Evolutionary conservation across 2,888 invertebrate genomes (phyloP).

Genomic region (Agriopis marginaria): DNA sequence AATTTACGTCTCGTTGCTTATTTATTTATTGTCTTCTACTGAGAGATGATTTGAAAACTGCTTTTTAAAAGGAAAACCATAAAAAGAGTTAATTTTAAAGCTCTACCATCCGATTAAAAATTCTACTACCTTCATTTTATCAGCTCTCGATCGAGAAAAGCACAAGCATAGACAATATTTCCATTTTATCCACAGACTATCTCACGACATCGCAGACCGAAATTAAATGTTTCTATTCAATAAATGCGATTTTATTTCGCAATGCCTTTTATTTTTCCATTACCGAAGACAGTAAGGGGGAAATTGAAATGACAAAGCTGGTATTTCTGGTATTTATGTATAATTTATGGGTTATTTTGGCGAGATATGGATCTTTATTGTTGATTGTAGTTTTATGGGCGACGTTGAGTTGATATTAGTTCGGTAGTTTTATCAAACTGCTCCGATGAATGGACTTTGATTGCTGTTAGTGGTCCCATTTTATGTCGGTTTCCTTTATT

Average conservation of each 20-base stretch:
- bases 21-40: no score
- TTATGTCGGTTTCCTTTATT: conserved; percentile 21
- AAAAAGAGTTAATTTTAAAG: no score
- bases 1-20: no score
- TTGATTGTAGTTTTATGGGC: conserved; percentile 65
- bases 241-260: conserved; percentile 68
- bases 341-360: conserved; percentile 73
- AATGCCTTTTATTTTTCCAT: conserved; percentile 79
- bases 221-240: conserved; percentile 76
- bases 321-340: conserved; percentile 61
- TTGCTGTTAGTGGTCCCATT: conserved; percentile 16
- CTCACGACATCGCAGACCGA: conserved; percentile 58
- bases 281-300: conserved; percentile 63
- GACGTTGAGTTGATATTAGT: conserved; percentile 42
- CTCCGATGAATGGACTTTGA: conserved; percentile 24
- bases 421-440: conserved; percentile 27
- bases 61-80: no score
- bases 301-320: conserved; percentile 58
- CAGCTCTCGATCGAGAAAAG: neutral
- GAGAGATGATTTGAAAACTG: no score
- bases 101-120: neutral
- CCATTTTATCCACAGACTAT: conserved; percentile 72
- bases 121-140: neutral
- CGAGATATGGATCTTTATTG: conserved; percentile 76
- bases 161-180: conserved; percentile 59